Percentiles rank a stretch among this genome's conserved stretches.
These are phyloP conservation scores for Labeo calbasu DNA, from an alignment of 2,797 vertebrate genomes.

Conservation along the genomic window DNA sequence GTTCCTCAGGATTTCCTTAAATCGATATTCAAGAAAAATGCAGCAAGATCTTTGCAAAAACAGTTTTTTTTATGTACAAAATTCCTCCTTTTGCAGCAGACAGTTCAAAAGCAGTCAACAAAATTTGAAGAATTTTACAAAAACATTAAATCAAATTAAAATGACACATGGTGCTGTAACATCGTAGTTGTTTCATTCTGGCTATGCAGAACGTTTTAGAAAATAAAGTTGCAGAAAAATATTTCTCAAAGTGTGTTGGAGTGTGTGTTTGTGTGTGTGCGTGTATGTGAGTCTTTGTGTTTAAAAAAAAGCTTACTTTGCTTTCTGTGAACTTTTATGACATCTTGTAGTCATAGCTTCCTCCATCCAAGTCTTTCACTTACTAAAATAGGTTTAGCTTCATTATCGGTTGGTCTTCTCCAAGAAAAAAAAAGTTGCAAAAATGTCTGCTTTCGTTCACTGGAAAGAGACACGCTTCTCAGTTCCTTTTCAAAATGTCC, in stretches of 20 bases:
- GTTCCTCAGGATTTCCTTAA: constrained; percentile 46
- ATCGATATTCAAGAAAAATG: constrained; percentile 58
- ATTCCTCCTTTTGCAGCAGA: constrained; percentile 59
- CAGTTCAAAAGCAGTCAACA: constrained; percentile 60
- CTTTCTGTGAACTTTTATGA: constrained; percentile 57
- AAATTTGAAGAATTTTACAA: constrained; percentile 65
- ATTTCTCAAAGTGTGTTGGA: constrained; percentile 43
- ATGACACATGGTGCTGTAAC: constrained; percentile 68
- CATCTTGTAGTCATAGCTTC: constrained; percentile 51
- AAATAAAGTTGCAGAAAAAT: constrained; percentile 67
- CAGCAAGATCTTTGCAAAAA: constrained; percentile 61
- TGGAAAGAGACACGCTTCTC: constrained; percentile 47
- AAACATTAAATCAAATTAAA: constrained; percentile 63
- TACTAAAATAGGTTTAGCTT: constrained; percentile 78
- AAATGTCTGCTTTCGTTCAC: constrained; percentile 54
- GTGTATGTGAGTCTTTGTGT: constrained; percentile 56
- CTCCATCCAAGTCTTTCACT: constrained; percentile 59
- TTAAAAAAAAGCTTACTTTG: constrained; percentile 53
- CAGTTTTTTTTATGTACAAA: constrained; percentile 64
- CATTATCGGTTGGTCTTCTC: constrained; percentile 63
- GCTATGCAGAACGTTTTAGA: constrained; percentile 60
- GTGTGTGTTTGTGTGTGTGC: constrained; percentile 50
- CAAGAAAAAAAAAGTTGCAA: constrained; percentile 51
- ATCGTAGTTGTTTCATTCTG: constrained; percentile 68
- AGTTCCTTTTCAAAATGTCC: constrained; percentile 48